Evolutionary conservation across 2,113 vertebrate genomes (phyloP).

Genomic region (Nerophis ophidion): DNA sequence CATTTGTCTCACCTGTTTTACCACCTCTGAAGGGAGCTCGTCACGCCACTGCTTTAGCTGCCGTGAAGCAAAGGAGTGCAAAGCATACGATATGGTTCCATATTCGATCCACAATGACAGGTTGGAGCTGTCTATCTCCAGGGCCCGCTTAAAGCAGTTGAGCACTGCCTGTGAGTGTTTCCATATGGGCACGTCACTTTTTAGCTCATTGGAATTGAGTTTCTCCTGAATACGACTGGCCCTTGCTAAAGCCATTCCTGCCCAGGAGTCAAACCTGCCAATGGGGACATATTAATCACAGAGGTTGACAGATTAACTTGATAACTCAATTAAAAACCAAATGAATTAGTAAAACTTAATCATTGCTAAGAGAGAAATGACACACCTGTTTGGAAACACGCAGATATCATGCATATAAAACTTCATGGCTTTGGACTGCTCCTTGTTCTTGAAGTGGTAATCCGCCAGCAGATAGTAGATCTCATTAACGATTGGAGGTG

Average conservation of each 20-base stretch:
- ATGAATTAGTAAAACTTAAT: not conserved
- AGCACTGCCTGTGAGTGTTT: conserved; percentile 88
- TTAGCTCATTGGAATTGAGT: conserved; percentile 93
- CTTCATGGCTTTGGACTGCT: conserved; percentile 96
- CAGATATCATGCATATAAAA: conserved; percentile 98
- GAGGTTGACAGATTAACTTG: not conserved
- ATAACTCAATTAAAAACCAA: not conserved
- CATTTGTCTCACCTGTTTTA: conserved; percentile 80
- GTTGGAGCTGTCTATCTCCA: conserved; percentile 91
- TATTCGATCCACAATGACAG: conserved; percentile 97
- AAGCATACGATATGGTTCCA: conserved; percentile 85
- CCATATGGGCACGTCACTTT: conserved; percentile 94
- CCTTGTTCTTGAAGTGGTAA: conserved; percentile 99
- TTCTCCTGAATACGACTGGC: conserved; percentile 97
- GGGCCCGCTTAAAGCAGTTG: conserved; percentile 88
- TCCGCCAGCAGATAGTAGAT: conserved; percentile 94
- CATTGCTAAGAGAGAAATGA: not conserved
- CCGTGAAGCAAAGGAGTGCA: conserved; percentile 90
- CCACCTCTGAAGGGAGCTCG: conserved; percentile 82
- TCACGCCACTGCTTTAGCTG: conserved; percentile 91
- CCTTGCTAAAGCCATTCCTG: conserved; percentile 94
- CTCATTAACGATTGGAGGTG: conserved; percentile 84
- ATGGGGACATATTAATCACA: not conserved
- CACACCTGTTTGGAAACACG: conserved; percentile 87
- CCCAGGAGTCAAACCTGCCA: conserved; percentile 95